Evolutionary conservation across 2,888 invertebrate genomes (phyloP).

Genomic region (Subacronicta megacephala): DNA sequence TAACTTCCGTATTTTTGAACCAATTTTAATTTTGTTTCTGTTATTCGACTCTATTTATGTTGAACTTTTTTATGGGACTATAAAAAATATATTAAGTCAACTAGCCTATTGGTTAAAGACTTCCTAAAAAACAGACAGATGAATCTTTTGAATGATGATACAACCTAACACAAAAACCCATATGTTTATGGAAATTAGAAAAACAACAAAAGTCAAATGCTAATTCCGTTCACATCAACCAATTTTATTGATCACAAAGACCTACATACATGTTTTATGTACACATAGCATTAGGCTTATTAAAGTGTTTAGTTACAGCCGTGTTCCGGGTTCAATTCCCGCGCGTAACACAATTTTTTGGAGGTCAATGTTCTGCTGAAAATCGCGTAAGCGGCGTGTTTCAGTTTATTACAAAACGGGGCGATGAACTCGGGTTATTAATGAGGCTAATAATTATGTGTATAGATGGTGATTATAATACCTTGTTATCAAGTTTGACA

Average conservation of each 20-base stretch:
- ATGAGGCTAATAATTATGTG: slow-evolving; percentile 10
- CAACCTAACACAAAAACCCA: too few relatives aligned
- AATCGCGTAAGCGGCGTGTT: slow-evolving; percentile 58
- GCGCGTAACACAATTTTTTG: slow-evolving; percentile 70
- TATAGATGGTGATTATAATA: background rate
- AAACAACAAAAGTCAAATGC: slow-evolving; percentile 12
- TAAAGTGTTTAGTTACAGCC: slow-evolving; percentile 48
- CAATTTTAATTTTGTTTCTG: too few relatives aligned
- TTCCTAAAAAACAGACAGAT: too few relatives aligned
- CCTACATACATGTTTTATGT: slow-evolving; percentile 31
- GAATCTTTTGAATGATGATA: too few relatives aligned
- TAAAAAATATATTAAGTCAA: too few relatives aligned
- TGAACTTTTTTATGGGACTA: too few relatives aligned
- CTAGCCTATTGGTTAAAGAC: too few relatives aligned
- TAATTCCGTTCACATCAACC: slow-evolving; percentile 14
- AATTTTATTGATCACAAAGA: slow-evolving; percentile 32
- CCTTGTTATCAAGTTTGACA: slow-evolving; percentile 1
- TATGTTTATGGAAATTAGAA: slow-evolving; percentile 1
- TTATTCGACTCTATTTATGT: too few relatives aligned
- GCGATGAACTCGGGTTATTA: slow-evolving; percentile 28
- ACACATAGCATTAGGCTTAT: slow-evolving; percentile 42
- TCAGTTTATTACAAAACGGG: slow-evolving; percentile 53
- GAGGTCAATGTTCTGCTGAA: slow-evolving; percentile 78
- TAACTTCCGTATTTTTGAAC: too few relatives aligned
- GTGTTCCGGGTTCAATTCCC: slow-evolving; percentile 82